A percentile compares a stretch with the other conserved stretches of the same genome.
Conservation (phyloP, 1,140 invertebrate species). For the Neodiprion fabricii region DNA sequence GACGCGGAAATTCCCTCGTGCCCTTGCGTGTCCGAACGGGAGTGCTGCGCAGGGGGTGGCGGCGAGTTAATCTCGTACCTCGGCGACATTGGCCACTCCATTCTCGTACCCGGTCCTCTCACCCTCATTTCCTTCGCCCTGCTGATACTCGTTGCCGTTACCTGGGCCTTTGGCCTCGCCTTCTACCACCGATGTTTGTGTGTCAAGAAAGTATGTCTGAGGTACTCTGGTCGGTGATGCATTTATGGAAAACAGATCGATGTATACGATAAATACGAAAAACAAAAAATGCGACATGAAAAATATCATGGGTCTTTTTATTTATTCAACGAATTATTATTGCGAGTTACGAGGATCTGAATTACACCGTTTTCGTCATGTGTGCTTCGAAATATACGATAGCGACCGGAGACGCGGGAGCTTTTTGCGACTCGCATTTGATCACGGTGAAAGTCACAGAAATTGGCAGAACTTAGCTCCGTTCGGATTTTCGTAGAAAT, state of each 20-base stretch:
- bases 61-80: constrained; percentile 30
- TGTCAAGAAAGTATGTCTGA: constrained; percentile 13
- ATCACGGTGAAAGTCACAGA: no score
- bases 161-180: constrained; percentile 32
- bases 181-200: constrained; percentile 30
- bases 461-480: no score
- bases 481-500: no score
- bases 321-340: no score
- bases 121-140: constrained; percentile 39
- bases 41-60: constrained; percentile 19
- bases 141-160: constrained; percentile 39
- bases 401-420: no score
- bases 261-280: neutral
- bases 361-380: no score
- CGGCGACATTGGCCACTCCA: constrained; percentile 30
- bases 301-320: no score
- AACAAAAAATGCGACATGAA: constrained; percentile 5
- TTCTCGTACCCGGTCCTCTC: constrained; percentile 33
- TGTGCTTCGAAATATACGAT: no score
- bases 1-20: constrained; percentile 12
- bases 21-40: neutral
- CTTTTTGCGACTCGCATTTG: no score
- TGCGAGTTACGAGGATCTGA: no score
- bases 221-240: constrained; percentile 16
- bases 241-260: neutral